phyloP scores from a whole-genome alignment of 2,113 vertebrate genomes.

The Dinomys branickii region DNA sequence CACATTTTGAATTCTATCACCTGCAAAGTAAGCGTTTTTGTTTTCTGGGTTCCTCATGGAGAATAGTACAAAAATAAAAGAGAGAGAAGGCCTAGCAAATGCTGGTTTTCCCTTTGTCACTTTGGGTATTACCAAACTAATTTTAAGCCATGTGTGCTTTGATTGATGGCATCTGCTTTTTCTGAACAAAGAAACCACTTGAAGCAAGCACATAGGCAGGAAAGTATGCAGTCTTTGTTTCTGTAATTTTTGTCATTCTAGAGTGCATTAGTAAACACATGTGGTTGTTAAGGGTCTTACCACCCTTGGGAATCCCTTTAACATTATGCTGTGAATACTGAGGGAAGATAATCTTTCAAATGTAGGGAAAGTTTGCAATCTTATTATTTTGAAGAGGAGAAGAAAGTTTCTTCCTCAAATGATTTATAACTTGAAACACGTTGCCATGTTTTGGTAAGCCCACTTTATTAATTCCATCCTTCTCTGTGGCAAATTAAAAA shows the following conservation, averaged over 20 bases:
- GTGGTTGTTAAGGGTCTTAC: slow-evolving; percentile 25
- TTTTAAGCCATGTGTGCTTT: slow-evolving; percentile 62
- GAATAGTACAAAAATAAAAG: background rate
- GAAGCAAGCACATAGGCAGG: slow-evolving; percentile 53
- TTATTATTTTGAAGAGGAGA: slow-evolving; percentile 62
- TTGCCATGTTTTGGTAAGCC: slow-evolving; percentile 71
- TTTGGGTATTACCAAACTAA: background rate
- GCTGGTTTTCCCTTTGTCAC: slow-evolving; percentile 6
- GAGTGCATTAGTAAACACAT: slow-evolving; percentile 54
- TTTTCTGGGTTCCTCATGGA: slow-evolving; percentile 12
- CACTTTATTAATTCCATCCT: slow-evolving; percentile 74
- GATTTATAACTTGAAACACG: slow-evolving; percentile 67
- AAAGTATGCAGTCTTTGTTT: background rate
- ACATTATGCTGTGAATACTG: slow-evolving; percentile 26
- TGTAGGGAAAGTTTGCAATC: slow-evolving; percentile 44
- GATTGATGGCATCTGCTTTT: slow-evolving; percentile 70
- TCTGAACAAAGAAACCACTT: slow-evolving; percentile 77
- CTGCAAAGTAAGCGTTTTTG: background rate
- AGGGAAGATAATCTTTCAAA: slow-evolving; percentile 59
- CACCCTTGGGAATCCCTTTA: slow-evolving; percentile 58
- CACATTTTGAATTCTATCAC: background rate
- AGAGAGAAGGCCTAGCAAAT: background rate
- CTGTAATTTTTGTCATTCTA: slow-evolving; percentile 70
- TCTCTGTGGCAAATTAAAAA: slow-evolving; percentile 65
- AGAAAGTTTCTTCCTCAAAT: slow-evolving; percentile 60